Percentiles rank a stretch among this genome's conserved stretches.
phyloP scores from a whole-genome alignment of 1,140 invertebrate species.

The Drosophila melanogaster region DNA sequence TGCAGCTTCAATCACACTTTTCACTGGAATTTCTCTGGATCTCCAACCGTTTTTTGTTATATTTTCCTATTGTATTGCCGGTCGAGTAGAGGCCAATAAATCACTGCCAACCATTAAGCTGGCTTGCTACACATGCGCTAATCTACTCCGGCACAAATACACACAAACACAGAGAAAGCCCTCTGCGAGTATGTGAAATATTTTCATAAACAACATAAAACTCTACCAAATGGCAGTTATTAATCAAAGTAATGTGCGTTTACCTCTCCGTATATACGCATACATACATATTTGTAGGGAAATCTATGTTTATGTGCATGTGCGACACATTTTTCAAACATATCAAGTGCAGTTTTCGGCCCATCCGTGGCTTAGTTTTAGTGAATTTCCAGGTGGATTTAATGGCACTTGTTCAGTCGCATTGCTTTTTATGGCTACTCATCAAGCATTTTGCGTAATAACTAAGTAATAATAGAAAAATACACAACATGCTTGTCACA shows the following conservation, averaged over 20 bases:
- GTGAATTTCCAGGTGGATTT: slow-evolving; percentile 74
- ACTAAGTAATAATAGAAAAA: slow-evolving; percentile 61
- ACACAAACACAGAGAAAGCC: slow-evolving; percentile 7
- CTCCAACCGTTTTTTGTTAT: slow-evolving; percentile 5
- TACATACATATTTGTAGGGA: slow-evolving; percentile 5
- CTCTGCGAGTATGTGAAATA: slow-evolving; percentile 68
- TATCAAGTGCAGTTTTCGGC: slow-evolving; percentile 70
- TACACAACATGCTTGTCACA: slow-evolving; percentile 30
- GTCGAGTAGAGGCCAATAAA: slow-evolving; percentile 56
- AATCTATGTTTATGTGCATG: slow-evolving; percentile 19
- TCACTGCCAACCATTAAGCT: slow-evolving; percentile 72
- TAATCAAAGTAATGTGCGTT: slow-evolving; percentile 81
- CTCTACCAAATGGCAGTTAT: slow-evolving; percentile 82
- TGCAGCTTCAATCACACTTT: slow-evolving; percentile 40
- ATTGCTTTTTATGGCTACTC: slow-evolving; percentile 52
- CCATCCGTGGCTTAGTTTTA: slow-evolving; percentile 58
- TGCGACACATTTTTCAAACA: slow-evolving; percentile 68
- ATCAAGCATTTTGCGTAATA: slow-evolving; percentile 59
- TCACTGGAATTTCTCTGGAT: background rate
- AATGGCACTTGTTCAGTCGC: slow-evolving; percentile 63
- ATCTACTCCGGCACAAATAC: slow-evolving; percentile 60
- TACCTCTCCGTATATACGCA: slow-evolving; percentile 21
- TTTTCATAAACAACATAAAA: slow-evolving; percentile 84
- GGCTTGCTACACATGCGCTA: slow-evolving; percentile 73
- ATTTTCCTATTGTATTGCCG: slow-evolving; percentile 38